A percentile compares a stretch with the other conserved stretches of the same genome.
phyloP scores from a whole-genome alignment of 37 sponge, comb jelly and placozoan genomes.

The Geodia barretti region DNA sequence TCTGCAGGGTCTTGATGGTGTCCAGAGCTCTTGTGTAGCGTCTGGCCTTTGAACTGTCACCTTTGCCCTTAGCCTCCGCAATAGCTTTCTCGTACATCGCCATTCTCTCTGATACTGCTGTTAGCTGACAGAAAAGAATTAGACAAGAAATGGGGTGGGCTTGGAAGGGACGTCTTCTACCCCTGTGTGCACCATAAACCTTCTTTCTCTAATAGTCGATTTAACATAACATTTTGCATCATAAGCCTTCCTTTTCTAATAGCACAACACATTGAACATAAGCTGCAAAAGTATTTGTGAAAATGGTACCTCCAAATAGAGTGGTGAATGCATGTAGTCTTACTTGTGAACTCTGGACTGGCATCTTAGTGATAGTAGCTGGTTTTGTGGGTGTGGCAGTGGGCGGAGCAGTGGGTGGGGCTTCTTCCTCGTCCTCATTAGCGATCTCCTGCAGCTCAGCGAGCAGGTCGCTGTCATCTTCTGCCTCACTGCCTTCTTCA shows the following conservation, averaged over 20 bases:
- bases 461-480: slow-evolving; percentile 44
- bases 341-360: too few species aligned
- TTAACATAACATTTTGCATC: too few species aligned
- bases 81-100: slow-evolving; percentile 59
- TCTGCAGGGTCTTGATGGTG: slow-evolving; percentile 10
- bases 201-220: too few species aligned
- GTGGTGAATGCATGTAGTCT: too few species aligned
- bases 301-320: too few species aligned
- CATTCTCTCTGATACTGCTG: slow-evolving; percentile 37
- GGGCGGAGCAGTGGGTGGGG: not conserved
- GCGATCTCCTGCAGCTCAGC: slow-evolving; percentile 33
- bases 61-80: slow-evolving; percentile 38
- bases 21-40: slow-evolving; percentile 66
- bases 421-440: slow-evolving; percentile 3
- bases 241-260: too few species aligned
- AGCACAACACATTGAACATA: too few species aligned
- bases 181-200: too few species aligned
- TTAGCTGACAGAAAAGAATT: not conserved
- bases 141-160: not conserved
- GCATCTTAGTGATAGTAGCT: not conserved
- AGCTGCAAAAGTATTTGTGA: too few species aligned
- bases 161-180: not conserved
- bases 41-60: slow-evolving; percentile 66
- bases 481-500: slow-evolving; percentile 24
- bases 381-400: not conserved